These are phyloP conservation scores for Pilophorus perplexus DNA, from an alignment of 2,888 invertebrate genomes.

Conservation along the genomic window DNA sequence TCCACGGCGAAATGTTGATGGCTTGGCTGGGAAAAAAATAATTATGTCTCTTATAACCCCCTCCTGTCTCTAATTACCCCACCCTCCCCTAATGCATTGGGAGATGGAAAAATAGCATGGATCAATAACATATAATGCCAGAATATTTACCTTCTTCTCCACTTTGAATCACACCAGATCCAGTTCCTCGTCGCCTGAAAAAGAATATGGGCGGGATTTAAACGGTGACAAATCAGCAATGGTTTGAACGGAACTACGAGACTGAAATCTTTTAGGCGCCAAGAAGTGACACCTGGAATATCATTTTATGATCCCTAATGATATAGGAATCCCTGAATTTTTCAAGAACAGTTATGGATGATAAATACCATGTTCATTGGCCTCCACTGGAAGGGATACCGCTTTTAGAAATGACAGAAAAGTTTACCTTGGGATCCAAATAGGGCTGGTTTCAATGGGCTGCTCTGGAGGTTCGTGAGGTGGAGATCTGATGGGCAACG, in stretches of 20 bases:
- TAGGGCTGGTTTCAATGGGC: slow-evolving; percentile 57
- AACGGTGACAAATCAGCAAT: no score
- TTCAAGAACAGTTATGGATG: neutral
- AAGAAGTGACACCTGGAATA: neutral
- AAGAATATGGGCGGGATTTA: no score
- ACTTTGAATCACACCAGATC: slow-evolving; percentile 48
- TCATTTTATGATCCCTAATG: neutral
- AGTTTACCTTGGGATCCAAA: slow-evolving; percentile 66
- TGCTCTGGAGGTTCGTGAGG: slow-evolving; percentile 52
- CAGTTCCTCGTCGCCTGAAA: slow-evolving; percentile 56
- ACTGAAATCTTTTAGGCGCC: no score
- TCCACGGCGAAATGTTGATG: no score
- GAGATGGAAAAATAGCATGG: no score
- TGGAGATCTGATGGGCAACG: slow-evolving; percentile 59
- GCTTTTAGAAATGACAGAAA: neutral
- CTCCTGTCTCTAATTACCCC: no score
- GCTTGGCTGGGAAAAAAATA: no score
- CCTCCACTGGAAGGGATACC: no score
- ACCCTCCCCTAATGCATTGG: no score
- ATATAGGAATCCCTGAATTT: neutral
- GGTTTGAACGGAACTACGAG: no score
- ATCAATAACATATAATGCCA: slow-evolving; percentile 6
- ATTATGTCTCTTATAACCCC: no score
- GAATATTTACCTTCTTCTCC: slow-evolving; percentile 50
- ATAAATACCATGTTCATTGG: no score